Percentiles rank a stretch among this genome's conserved stretches.
Evolutionary conservation across 2,888 invertebrate species (phyloP).

Genomic region (Allygus modestus): DNA sequence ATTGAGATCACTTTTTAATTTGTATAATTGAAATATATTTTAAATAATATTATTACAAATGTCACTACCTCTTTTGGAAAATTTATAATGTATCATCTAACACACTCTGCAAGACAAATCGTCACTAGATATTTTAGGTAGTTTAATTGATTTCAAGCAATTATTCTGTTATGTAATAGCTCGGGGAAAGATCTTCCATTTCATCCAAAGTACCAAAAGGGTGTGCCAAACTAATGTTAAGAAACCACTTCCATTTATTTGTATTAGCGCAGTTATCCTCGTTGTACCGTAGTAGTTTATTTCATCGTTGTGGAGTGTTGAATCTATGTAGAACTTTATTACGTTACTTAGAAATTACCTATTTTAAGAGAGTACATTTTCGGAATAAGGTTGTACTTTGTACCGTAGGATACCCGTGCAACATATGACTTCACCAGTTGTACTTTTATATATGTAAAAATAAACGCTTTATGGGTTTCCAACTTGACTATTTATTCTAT

Average conservation of each 20-base stretch:
- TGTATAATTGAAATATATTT: not conserved
- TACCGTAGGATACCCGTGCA: slow-evolving; percentile 41
- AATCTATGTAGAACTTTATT: slow-evolving; percentile 48
- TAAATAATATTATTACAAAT: not conserved
- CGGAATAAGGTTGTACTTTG: slow-evolving; percentile 51
- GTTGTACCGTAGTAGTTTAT: slow-evolving; percentile 35
- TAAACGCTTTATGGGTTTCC: slow-evolving; percentile 59
- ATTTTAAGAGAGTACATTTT: slow-evolving; percentile 49
- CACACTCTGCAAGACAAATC: not conserved
- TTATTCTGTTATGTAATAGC: too few relatives aligned
- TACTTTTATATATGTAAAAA: slow-evolving; percentile 61
- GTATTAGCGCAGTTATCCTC: slow-evolving; percentile 19
- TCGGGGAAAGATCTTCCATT: slow-evolving; percentile 11
- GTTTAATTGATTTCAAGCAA: slow-evolving; percentile 6
- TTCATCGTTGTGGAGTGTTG: slow-evolving; percentile 30
- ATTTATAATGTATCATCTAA: not conserved
- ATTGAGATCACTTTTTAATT: too few relatives aligned
- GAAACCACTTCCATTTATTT: slow-evolving; percentile 56
- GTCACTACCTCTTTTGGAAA: not conserved
- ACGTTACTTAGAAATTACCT: slow-evolving; percentile 22
- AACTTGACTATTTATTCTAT: not conserved
- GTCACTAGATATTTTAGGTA: not conserved
- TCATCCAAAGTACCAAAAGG: slow-evolving; percentile 33
- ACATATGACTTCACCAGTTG: slow-evolving; percentile 49
- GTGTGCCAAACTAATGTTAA: slow-evolving; percentile 57